A percentile compares a stretch with the other conserved stretches of the same genome.
These are phyloP conservation scores for Aurelia sp. DNA, from an alignment of 30 jellyfish, hydroid and myxozoan genomes.

Conservation along the genomic window DNA sequence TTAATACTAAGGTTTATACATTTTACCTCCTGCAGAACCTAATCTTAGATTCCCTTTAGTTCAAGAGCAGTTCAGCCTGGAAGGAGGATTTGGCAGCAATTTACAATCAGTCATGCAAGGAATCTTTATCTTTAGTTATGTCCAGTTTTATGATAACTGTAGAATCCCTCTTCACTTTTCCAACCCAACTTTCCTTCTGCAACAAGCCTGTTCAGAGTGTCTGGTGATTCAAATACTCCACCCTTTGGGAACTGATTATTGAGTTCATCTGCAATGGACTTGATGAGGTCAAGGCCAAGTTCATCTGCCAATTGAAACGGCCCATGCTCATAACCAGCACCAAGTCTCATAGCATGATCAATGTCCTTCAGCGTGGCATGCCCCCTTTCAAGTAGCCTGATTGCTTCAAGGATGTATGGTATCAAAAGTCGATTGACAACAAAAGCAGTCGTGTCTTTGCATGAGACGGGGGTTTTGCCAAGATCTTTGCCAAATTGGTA, in stretches of 20 bases:
- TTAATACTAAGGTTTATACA: no score
- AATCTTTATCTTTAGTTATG: background rate
- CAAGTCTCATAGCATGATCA: constrained; percentile 91
- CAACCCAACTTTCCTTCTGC: constrained; percentile 74
- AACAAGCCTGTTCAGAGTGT: constrained; percentile 69
- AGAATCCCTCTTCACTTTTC: constrained; percentile 87
- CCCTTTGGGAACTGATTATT: constrained; percentile 58
- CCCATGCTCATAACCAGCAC: constrained; percentile 93
- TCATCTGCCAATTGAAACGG: constrained; percentile 88
- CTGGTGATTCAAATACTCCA: constrained; percentile 71
- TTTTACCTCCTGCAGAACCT: no score
- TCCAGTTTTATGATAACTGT: constrained; percentile 69
- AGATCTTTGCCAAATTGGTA: constrained; percentile 75
- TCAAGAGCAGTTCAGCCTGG: no score
- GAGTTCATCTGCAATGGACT: constrained; percentile 83
- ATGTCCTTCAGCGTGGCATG: constrained; percentile 79
- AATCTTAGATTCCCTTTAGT: no score
- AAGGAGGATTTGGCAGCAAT: no score
- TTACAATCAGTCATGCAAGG: no score
- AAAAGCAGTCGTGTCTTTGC: constrained; percentile 90
- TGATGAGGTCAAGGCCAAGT: constrained; percentile 82
- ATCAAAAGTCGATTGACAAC: constrained; percentile 85
- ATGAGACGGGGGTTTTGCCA: constrained; percentile 82
- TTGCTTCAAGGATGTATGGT: constrained; percentile 88
- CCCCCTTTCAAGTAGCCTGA: constrained; percentile 86